These are phyloP conservation scores for Margarornis squamiger DNA, from an alignment of 2,797 vertebrate genomes.

Conservation along the genomic window DNA sequence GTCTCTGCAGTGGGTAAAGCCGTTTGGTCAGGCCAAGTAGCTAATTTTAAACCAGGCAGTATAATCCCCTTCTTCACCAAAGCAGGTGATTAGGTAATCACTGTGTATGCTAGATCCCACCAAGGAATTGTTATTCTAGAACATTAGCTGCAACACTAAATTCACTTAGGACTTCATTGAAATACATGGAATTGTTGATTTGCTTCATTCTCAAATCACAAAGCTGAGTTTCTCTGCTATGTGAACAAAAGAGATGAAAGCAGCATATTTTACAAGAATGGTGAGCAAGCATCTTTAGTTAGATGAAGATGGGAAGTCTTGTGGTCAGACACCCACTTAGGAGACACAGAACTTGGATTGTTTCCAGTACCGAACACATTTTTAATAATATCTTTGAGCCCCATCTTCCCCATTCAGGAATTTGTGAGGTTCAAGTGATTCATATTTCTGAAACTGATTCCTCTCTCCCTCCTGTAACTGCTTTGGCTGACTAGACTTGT, in stretches of 20 bases:
- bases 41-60: neutral
- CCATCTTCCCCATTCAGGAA: neutral
- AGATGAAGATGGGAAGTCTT: neutral
- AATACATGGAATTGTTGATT: neutral
- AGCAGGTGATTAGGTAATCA: neutral
- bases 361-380: neutral
- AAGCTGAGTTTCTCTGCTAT: neutral
- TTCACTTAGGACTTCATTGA: neutral
- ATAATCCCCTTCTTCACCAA: neutral
- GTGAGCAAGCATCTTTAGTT: neutral
- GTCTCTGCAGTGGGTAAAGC: neutral
- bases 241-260: neutral
- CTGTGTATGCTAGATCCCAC: neutral
- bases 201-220: neutral
- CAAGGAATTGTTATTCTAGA: neutral
- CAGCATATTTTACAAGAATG: neutral
- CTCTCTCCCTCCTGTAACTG: neutral
- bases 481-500: neutral
- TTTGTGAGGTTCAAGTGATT: conserved; percentile 13
- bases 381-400: neutral
- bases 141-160: neutral
- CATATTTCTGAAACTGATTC: neutral
- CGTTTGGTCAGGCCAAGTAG: neutral
- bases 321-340: neutral
- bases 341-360: neutral